phyloP scores from a whole-genome alignment of 1,140 invertebrate species.

The Dinoponera quadriceps region DNA sequence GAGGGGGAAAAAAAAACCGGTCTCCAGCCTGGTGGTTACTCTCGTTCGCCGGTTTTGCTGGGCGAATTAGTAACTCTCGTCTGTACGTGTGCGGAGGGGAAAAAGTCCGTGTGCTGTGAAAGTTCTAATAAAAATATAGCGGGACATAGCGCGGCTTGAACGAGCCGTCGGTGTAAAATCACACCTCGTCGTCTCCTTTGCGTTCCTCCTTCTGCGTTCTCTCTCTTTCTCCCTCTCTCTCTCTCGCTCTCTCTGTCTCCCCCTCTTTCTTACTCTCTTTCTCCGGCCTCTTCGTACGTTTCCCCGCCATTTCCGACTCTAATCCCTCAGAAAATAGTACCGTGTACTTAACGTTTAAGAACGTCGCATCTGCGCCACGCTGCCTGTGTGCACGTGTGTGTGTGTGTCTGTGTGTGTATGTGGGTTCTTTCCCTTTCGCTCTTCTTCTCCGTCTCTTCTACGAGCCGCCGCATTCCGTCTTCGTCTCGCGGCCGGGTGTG shows the following conservation, averaged over 20 bases:
- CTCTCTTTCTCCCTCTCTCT: neutral
- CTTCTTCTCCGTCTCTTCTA: neutral
- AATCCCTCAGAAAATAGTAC: slow-evolving; percentile 70
- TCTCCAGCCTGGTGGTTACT: neutral
- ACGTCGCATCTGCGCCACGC: slow-evolving; percentile 67
- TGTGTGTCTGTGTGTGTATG: slow-evolving; percentile 65
- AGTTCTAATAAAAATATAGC: slow-evolving; percentile 71
- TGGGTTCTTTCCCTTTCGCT: slow-evolving; percentile 20
- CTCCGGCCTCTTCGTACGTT: slow-evolving; percentile 23
- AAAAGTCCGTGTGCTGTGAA: slow-evolving; percentile 42
- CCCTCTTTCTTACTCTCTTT: neutral
- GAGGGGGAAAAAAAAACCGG: neutral
- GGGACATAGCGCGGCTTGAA: slow-evolving; percentile 14
- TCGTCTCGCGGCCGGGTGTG: slow-evolving; percentile 4
- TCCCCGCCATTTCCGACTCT: slow-evolving; percentile 67
- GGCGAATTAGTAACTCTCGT: slow-evolving; percentile 60
- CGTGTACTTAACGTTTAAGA: slow-evolving; percentile 74
- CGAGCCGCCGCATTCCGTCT: neutral
- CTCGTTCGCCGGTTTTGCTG: slow-evolving; percentile 35
- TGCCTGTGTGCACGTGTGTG: slow-evolving; percentile 67
- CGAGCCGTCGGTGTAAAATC: slow-evolving; percentile 49
- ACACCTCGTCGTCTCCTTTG: slow-evolving; percentile 3
- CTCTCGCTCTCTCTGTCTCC: neutral
- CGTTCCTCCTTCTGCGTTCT: neutral
- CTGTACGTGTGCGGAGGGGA: neutral